Evolutionary conservation across 64 coral and sea anemone genomes (phyloP).

Genomic region (Catalaphyllia jardinei): DNA sequence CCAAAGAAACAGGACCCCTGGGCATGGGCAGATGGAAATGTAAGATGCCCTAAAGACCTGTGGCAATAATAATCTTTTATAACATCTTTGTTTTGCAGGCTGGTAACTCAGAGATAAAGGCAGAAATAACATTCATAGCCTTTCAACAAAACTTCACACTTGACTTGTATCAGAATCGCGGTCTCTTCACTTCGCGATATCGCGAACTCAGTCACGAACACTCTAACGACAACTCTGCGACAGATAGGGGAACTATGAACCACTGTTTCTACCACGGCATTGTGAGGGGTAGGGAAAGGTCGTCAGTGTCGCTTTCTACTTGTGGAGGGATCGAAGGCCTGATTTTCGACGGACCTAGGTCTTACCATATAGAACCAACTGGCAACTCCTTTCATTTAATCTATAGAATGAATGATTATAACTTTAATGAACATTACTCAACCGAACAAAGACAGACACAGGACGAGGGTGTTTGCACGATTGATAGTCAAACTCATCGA

Average conservation of each 20-base stretch:
- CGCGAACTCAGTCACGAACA: background rate
- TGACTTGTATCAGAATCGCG: conserved; percentile 25
- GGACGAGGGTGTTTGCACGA: background rate
- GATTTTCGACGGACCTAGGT: background rate
- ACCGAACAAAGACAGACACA: background rate
- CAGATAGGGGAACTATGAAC: background rate
- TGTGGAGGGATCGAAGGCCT: conserved; percentile 31
- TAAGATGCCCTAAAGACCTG: background rate
- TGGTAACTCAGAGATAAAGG: background rate
- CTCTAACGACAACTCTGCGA: background rate
- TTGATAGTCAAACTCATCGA: background rate
- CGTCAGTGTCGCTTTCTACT: conserved; percentile 5
- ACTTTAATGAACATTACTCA: background rate
- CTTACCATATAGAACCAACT: conserved; percentile 21
- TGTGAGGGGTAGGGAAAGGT: conserved; percentile 18
- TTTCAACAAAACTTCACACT: conserved; percentile 48
- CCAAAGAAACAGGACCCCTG: background rate
- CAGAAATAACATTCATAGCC: conserved; percentile 25
- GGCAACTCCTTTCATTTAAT: background rate
- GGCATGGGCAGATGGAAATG: background rate
- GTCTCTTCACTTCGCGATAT: conserved; percentile 15
- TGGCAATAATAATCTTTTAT: background rate
- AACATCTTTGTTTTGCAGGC: background rate
- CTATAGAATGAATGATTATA: background rate
- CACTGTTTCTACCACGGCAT: conserved; percentile 12